Evolutionary conservation across 2,888 invertebrate species (phyloP).

Genomic region (Tinea trinotella): DNA sequence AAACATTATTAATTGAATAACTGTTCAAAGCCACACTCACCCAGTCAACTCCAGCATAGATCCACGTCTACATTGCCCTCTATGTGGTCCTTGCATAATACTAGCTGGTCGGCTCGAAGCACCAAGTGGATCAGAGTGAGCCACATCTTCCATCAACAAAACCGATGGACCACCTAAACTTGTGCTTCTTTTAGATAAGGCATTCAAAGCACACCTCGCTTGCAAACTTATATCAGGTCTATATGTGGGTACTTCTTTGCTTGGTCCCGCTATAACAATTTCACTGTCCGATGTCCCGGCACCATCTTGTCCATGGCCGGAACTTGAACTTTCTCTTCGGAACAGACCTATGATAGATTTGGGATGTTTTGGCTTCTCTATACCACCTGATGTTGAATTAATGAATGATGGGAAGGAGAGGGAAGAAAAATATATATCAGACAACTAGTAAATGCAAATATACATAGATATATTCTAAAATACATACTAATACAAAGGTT

Average conservation of each 20-base stretch:
- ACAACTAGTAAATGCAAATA: conserved; percentile 20
- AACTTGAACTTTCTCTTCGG: conserved; percentile 85
- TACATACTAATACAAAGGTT: neutral
- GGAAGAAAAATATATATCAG: conserved; percentile 33
- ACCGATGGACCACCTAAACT: conserved; percentile 67
- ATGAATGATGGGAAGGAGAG: conserved; percentile 34
- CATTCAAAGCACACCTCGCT: conserved; percentile 49
- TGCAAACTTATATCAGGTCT: conserved; percentile 42
- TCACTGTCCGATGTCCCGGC: conserved; percentile 74
- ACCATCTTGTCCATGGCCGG: conserved; percentile 72
- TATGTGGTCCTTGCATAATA: conserved; percentile 72
- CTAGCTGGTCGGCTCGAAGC: conserved; percentile 75
- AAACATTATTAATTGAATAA: no score
- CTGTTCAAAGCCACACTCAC: no score
- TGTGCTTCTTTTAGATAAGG: conserved; percentile 58
- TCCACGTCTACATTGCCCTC: conserved; percentile 80
- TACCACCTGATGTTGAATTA: conserved; percentile 75
- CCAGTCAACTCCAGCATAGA: conserved; percentile 88
- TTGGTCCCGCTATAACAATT: conserved; percentile 51
- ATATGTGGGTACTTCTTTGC: conserved; percentile 54
- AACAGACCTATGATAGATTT: conserved; percentile 93
- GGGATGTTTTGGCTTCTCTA: conserved; percentile 87
- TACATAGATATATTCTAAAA: conserved; percentile 1
- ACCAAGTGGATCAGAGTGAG: conserved; percentile 74
- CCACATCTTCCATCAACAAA: conserved; percentile 74